These are phyloP conservation scores for Pandemis heparana DNA, from an alignment of 2,888 invertebrate genomes.

Conservation along the genomic window DNA sequence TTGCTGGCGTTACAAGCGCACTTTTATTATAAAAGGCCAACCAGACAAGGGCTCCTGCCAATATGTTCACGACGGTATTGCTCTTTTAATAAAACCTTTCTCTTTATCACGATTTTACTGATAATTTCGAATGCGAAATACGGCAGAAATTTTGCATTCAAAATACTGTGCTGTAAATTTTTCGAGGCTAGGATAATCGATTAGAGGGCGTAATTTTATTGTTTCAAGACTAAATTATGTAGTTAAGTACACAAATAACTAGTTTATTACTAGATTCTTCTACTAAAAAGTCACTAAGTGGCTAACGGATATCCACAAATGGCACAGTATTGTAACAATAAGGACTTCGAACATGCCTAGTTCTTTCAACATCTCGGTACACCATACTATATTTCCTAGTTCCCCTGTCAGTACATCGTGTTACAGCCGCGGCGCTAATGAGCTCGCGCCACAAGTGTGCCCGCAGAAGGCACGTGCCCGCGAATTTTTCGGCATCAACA, in stretches of 20 bases:
- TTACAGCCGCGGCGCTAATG: conserved; percentile 50
- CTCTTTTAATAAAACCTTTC: neutral
- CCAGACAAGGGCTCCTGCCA: neutral
- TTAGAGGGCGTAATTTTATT: too few species aligned
- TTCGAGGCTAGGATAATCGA: too few species aligned
- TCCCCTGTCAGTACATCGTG: neutral
- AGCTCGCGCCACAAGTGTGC: conserved; percentile 50
- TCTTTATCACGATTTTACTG: neutral
- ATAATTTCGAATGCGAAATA: neutral
- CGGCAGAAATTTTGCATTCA: neutral
- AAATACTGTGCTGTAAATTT: too few species aligned
- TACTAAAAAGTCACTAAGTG: too few species aligned
- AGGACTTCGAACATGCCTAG: neutral
- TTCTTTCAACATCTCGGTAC: neutral
- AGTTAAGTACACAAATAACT: too few species aligned
- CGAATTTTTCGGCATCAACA: conserved; percentile 55
- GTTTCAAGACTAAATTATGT: too few species aligned
- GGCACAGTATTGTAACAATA: neutral
- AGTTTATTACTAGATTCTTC: too few species aligned
- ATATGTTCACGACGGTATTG: neutral
- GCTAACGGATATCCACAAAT: too few species aligned
- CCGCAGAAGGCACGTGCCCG: conserved; percentile 54
- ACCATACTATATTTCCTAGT: neutral
- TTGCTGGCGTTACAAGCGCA: conserved; percentile 49
- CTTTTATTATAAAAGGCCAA: conserved; percentile 1